Evolutionary conservation across 2,797 vertebrate species (phyloP), one percentile per base, ranked within the genome.

Genomic region (Intellagama lesueurii): DNA sequence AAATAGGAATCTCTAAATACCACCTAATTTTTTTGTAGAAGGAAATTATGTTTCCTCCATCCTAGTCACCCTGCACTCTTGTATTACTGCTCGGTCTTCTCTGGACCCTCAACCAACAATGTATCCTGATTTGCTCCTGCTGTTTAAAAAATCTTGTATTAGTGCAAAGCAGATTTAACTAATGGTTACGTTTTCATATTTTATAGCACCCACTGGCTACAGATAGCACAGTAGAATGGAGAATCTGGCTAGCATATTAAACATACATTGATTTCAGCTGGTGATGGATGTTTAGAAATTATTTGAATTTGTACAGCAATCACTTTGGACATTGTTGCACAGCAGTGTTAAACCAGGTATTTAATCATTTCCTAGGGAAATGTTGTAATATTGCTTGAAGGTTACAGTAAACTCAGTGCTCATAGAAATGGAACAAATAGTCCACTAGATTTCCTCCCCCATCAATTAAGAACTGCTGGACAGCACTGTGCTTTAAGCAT

Each of bases 331-430:
- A 73, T 44, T 7, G 7, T 66, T 87, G 77, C 66, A 19, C n/a
- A 40, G 78, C 47, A 40, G 68, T 24, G 49, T 64, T 64, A 87
- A 73, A 32, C 40, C 49, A 60, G 47, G 72, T 40, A 81, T 81
- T 87, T 87, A 81, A 87, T 73, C 26, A 87, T 87, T 17, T 64
- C 52, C 69, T 87, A 64, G 79, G 79, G 44, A 73, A 87, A 81
- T 60, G 73, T 60, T 60, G 73, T 60, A 81, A 87, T 81, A n/a
- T 32, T 75, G 68, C 69, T 81, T 81, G 79, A 87, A 87, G 79
- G 52, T 87, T 81, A 64, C 9, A n/a, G 32, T 81, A 64, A 75
- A 87, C 44, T 64, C 35, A 44, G 14, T 44, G 28, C 32, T 81
- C 35, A 83, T 49, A 68, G 68, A 49, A 83, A 66, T 17, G 5